These are phyloP conservation scores for Rhineura floridana DNA, from an alignment of 2,113 vertebrate species.

Conservation along the genomic window DNA sequence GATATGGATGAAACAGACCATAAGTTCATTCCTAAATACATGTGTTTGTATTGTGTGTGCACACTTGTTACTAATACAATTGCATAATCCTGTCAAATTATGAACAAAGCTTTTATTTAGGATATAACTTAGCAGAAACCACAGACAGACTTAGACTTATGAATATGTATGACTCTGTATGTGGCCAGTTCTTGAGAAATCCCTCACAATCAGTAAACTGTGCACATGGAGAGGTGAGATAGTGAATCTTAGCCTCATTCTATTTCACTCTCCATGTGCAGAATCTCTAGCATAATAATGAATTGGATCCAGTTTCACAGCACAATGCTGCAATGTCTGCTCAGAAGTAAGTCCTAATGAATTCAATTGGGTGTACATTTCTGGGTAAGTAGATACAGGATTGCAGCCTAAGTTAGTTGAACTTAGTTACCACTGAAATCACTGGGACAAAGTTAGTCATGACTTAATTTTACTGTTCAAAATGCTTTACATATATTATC, in stretches of 20 bases:
- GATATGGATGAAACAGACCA: neutral
- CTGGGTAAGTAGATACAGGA: too few species aligned
- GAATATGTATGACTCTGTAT: neutral
- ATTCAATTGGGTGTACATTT: too few species aligned
- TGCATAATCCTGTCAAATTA: neutral
- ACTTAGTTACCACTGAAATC: too few species aligned
- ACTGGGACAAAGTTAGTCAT: too few species aligned
- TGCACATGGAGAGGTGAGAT: neutral
- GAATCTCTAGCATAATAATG: neutral
- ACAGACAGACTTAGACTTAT: neutral
- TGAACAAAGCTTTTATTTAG: neutral
- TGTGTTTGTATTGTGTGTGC: neutral
- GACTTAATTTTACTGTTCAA: neutral
- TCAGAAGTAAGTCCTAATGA: too few species aligned
- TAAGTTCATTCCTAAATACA: neutral
- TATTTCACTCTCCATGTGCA: neutral
- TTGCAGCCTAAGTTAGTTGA: too few species aligned
- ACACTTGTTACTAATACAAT: slow-evolving; percentile 10
- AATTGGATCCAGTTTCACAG: too few species aligned
- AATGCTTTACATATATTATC: neutral
- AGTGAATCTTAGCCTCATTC: neutral
- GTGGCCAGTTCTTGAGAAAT: neutral
- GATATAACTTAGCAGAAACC: neutral
- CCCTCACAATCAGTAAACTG: neutral
- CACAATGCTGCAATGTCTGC: too few species aligned